These are phyloP conservation scores for Diabrotica virgifera DNA, from an alignment of 1,140 invertebrate genomes.

Conservation along the genomic window DNA sequence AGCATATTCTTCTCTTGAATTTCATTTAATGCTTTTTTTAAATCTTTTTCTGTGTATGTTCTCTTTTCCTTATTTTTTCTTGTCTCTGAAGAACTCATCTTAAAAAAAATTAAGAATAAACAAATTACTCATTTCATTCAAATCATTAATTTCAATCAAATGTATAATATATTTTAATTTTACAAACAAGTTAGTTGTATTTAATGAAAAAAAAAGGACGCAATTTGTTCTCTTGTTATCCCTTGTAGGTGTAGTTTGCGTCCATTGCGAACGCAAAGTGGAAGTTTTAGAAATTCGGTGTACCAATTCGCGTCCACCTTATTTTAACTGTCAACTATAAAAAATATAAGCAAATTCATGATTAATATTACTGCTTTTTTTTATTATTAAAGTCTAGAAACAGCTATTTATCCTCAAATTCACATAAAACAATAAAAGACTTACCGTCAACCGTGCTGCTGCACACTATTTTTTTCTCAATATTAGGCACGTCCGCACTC, in stretches of 20 bases:
- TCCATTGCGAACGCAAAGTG: constrained; percentile 7
- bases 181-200: too few relatives aligned
- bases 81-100: constrained; percentile 1
- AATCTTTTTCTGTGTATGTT: constrained; percentile 15
- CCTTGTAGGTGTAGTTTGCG: constrained; percentile 6
- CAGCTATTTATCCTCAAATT: too few relatives aligned
- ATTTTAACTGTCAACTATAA: constrained; percentile 9
- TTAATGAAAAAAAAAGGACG: constrained; percentile 11
- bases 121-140: constrained; percentile 7
- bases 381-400: too few relatives aligned
- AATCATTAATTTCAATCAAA: too few relatives aligned
- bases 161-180: too few relatives aligned
- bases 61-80: constrained; percentile 8
- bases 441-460: too few relatives aligned
- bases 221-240: background rate
- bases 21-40: constrained; percentile 21
- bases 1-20: too few relatives aligned
- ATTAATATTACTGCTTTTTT: too few relatives aligned
- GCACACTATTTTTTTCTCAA: too few relatives aligned
- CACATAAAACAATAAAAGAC: too few relatives aligned
- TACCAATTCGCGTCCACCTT: constrained; percentile 7
- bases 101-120: background rate
- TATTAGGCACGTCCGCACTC: too few relatives aligned
- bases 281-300: constrained; percentile 10
- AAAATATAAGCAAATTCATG: too few relatives aligned